Evolutionary conservation across 2,888 invertebrate species (phyloP), one percentile per base, ranked within the genome.

Genomic region (Dione juno): DNA sequence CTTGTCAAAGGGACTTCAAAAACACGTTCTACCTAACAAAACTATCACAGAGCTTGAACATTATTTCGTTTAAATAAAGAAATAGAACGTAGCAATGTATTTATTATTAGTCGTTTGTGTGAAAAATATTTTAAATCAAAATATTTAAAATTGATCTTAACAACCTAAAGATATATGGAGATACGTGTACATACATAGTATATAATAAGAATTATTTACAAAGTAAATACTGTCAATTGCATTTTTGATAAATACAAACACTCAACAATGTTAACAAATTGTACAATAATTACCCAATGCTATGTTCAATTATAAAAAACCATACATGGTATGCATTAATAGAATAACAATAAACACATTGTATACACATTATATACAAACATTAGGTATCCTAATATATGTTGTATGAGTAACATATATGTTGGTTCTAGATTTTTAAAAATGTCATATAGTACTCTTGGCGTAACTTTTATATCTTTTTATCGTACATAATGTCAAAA

Each of bases 401-500:
- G n/a, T n/a, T n/a, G n/a, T n/a, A n/a, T n/a, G n/a, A n/a, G n/a
- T n/a, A n/a, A 28, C 5, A 6, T 21, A 7, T 1, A 14, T 59
- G 28, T 40, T 13, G 10, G 1, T 65, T 21, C 16, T 52, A 41
- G 41, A 65, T 40, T 37, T 52, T 41, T 41, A 14, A 64, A 37
- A 50, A 52, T 64, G 37, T 40, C 40, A 37, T n/a, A 10, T 13
- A 21, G 3, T 37, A 19, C 35, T 37, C 10, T 21, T 9, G 14
- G 28, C 13, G 14, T 19, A 9, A 43, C 16, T 16, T 16, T 8
- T 28, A 28, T 45, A 41, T 14, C 41, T 10, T 54, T 41, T 70
- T 70, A 72, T 72, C 70, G n/a, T 35, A 67, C 57, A 57, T 50
- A 41, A 69, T 69, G 72, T 70, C 70, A 70, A 67, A 72, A 70